Base-by-base conservation (phyloP, 2,888 invertebrate genomes). In the Eremobia ochroleuca region DNA sequence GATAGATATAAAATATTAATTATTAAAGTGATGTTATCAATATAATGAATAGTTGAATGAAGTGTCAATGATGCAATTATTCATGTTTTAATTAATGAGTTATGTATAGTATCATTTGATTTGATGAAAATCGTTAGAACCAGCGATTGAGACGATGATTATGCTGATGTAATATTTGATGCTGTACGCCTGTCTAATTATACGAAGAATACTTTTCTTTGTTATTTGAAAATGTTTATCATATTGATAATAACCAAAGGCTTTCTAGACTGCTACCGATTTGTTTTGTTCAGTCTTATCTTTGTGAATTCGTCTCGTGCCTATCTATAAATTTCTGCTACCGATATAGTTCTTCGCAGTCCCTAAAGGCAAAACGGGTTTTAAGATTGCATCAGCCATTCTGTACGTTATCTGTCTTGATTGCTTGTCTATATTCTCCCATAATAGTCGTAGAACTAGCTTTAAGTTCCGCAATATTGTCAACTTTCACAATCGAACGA, bases 401-500 rank as follows among this genome's bases (percentile, higher is more conserved):
- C 34, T 68, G 18, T 71, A 73, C 40, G 34, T 61, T 78, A 73
- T 74, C 85, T 62, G 82, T 82, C 85, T 84, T 69, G 74, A 55
- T 78, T 82, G 82, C 84, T 85, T 82, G 70, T 77, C 61, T 74
- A 28, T 71, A 65, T 67, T 77, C 37, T 75, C 59, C 59, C 37
- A 70, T 61, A 58, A 62, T 73, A 78, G 70, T 73, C 25, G 34
- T 82, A 80, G 62, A 67, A 72, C 40, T 64, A 75, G 64, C 52
- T 49, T 49, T 76, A 82, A 68, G 75, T 67, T 64, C 31, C 46
- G 52, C 40, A 81, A 79, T 79, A 79, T 85, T 80, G 79, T 79
- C 77, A 86, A 86, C 72, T 80, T 82, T 82, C 65, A 79, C 79
- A 72, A 85, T 88, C 88, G 74, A 93, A 91, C 91, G 90, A 95